Conservation (phyloP, 1,140 invertebrate species). For the Drosophila leontia region DNA sequence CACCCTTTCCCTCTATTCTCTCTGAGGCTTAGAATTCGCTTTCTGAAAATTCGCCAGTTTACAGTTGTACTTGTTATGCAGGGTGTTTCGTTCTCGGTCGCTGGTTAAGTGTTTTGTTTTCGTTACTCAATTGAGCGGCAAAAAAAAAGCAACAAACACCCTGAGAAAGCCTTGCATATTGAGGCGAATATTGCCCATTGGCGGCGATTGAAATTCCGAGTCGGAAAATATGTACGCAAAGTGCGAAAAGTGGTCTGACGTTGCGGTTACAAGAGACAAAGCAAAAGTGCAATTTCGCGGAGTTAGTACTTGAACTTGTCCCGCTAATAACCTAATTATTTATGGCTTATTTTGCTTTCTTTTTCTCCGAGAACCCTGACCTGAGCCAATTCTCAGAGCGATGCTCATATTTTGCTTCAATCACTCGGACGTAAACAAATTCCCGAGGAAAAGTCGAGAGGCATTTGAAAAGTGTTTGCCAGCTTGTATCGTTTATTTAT, state of each 20-base stretch:
- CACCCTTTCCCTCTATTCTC: neutral
- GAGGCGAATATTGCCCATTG: slow-evolving; percentile 1
- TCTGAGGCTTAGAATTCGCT: neutral
- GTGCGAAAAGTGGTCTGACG: neutral
- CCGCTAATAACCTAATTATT: neutral
- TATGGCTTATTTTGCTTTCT: neutral
- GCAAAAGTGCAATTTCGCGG: neutral
- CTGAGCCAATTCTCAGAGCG: slow-evolving; percentile 23
- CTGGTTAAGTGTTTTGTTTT: slow-evolving; percentile 73
- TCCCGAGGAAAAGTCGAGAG: slow-evolving; percentile 22
- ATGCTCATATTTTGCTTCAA: slow-evolving; percentile 39
- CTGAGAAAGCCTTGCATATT: slow-evolving; percentile 9
- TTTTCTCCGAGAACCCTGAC: slow-evolving; percentile 26
- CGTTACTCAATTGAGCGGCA: slow-evolving; percentile 46
- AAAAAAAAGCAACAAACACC: slow-evolving; percentile 5
- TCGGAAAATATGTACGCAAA: slow-evolving; percentile 7
- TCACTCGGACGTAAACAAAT: slow-evolving; percentile 31
- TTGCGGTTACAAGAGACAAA: slow-evolving; percentile 14
- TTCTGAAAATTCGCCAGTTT: slow-evolving; percentile 7
- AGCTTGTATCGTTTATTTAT: slow-evolving; percentile 45
- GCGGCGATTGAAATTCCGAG: slow-evolving; percentile 16
- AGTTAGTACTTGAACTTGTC: neutral
- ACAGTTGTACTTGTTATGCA: slow-evolving; percentile 30
- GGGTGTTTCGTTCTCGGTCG: slow-evolving; percentile 9
- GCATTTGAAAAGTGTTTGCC: slow-evolving; percentile 42